A percentile compares a stretch with the other conserved stretches of the same genome.
Conservation (phyloP, 1,140 invertebrate species). For the Heliconius eleuchia region DNA sequence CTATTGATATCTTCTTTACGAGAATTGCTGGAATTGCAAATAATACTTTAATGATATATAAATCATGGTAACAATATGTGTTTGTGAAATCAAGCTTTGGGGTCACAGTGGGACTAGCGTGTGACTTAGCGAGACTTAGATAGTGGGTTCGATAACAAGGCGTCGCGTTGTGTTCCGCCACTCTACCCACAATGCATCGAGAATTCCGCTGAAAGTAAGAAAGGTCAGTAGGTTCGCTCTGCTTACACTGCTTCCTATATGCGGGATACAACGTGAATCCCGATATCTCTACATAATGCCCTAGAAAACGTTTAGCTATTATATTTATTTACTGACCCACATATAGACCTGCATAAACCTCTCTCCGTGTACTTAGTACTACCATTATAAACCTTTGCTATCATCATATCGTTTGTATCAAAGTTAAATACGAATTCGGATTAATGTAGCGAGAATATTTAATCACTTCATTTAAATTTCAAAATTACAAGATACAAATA, state of each 20-base stretch:
- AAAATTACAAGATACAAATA: not conserved
- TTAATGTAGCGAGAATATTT: constrained; percentile 21
- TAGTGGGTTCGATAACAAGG: too few species aligned
- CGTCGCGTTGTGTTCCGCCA: too few species aligned
- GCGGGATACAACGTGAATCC: not conserved
- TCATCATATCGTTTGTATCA: constrained; percentile 10
- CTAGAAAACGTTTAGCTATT: not conserved
- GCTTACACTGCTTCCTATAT: too few species aligned
- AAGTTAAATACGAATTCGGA: constrained; percentile 23
- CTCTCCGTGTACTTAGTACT: constrained; percentile 38
- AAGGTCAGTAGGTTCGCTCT: too few species aligned
- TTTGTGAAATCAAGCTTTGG: too few species aligned
- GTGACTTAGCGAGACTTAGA: too few species aligned
- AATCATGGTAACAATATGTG: too few species aligned
- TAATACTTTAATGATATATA: not conserved
- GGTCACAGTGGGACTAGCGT: too few species aligned
- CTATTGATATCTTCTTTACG: too few species aligned
- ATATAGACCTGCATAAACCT: constrained; percentile 26
- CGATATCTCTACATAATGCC: not conserved
- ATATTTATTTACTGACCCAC: constrained; percentile 6
- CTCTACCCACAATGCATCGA: too few species aligned
- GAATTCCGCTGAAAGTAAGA: too few species aligned
- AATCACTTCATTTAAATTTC: not conserved
- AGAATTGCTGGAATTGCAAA: not conserved
- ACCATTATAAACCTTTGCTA: constrained; percentile 16